phyloP scores from a whole-genome alignment of 30 jellyfish, hydroid and myxozoan species.

The Hydractinia echinata region DNA sequence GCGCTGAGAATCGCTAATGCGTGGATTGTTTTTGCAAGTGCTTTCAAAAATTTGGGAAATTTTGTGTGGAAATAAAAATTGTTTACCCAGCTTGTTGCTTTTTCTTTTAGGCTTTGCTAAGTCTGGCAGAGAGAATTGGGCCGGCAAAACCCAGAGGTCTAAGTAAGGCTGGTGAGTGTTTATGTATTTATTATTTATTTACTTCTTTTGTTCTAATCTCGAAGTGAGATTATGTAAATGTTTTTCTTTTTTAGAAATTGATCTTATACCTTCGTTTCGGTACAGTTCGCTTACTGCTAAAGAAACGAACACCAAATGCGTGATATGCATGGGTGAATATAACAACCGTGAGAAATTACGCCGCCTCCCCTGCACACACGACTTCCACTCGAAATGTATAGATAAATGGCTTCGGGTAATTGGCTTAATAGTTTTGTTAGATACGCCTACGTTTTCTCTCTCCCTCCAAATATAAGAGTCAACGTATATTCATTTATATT shows the following conservation, averaged over 20 bases:
- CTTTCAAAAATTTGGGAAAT: too few relatives aligned
- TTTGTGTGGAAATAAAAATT: too few relatives aligned
- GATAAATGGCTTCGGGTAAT: slow-evolving; percentile 90
- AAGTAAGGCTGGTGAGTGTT: slow-evolving; percentile 55
- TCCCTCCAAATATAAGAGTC: neutral
- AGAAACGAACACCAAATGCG: slow-evolving; percentile 80
- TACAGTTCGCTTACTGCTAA: slow-evolving; percentile 58
- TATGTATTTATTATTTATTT: neutral
- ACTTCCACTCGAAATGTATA: slow-evolving; percentile 85
- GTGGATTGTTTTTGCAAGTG: too few relatives aligned
- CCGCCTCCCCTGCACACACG: slow-evolving; percentile 87
- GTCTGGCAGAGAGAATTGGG: slow-evolving; percentile 77
- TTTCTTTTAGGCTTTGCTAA: slow-evolving; percentile 70
- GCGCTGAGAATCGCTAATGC: too few relatives aligned
- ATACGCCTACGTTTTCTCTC: neutral
- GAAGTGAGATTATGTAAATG: neutral
- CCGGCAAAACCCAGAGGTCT: slow-evolving; percentile 90
- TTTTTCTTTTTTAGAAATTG: slow-evolving; percentile 45
- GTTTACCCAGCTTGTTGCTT: neutral
- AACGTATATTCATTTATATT: neutral
- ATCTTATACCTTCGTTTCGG: slow-evolving; percentile 77
- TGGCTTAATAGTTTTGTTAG: neutral
- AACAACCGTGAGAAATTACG: slow-evolving; percentile 68
- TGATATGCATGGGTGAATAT: slow-evolving; percentile 87
- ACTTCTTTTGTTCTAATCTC: neutral